phyloP scores from a whole-genome alignment of 2,797 vertebrate species.

The Lepidocolaptes lacrymiger region DNA sequence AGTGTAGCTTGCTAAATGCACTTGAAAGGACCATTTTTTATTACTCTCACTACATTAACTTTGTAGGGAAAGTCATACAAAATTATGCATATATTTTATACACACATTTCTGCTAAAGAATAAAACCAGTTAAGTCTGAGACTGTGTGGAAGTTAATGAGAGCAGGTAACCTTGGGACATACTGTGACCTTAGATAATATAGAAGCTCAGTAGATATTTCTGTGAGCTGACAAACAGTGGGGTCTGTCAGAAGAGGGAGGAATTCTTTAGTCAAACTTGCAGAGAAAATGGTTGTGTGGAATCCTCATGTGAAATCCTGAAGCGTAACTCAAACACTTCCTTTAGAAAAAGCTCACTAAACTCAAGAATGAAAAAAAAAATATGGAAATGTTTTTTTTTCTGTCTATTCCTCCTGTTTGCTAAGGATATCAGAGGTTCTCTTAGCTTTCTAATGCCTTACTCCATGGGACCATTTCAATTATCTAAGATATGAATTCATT shows the following conservation, averaged over 20 bases:
- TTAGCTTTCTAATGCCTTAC: neutral
- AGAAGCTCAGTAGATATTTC: neutral
- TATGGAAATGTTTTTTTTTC: neutral
- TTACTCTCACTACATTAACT: neutral
- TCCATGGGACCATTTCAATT: conserved; percentile 22
- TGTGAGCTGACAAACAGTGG: neutral
- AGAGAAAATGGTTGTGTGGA: neutral
- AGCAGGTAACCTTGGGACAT: neutral
- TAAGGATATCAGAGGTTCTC: conserved; percentile 11
- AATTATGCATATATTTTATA: neutral
- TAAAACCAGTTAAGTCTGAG: neutral
- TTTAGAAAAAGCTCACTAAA: neutral
- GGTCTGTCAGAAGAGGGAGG: neutral
- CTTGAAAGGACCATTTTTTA: neutral
- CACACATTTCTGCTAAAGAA: neutral
- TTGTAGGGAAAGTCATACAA: neutral
- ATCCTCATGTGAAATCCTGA: neutral
- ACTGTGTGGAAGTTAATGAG: neutral
- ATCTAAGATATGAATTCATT: conserved; percentile 17
- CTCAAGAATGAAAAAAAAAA: neutral
- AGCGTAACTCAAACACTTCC: neutral
- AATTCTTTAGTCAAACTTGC: neutral
- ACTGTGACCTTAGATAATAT: neutral
- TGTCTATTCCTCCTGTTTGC: conserved; percentile 31
- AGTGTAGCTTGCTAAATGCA: neutral